Base-by-base conservation (phyloP, 2,888 invertebrate species). In the Leptura quadrifasciata region DNA sequence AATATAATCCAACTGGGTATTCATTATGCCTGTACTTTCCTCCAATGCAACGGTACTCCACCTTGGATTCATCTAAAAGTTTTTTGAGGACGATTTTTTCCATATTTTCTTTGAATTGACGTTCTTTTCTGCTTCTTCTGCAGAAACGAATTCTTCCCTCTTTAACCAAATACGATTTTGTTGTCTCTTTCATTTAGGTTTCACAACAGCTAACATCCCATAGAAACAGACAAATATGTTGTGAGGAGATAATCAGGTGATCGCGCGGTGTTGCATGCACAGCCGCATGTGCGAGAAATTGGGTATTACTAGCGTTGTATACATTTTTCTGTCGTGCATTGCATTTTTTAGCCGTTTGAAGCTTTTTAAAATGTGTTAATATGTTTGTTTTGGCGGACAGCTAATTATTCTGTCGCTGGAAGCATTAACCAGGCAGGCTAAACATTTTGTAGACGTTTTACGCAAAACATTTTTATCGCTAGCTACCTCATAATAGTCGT, bases 311-410 rank as follows among this genome's bases (percentile, higher is more conserved):
- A 8, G 47, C n/a, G 47, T 8, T 47, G 47, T 47, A 47, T 47
- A 47, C 47, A n/a, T 47, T 47, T 47, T 47, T 47, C 47, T 47
- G 47, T 47, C 2, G 47, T 47, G 47, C 47, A n/a, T 47, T 47
- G 47, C 47, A 2, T 47, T 47, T 47, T 47, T 47, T 47, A 47
- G 47, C 8, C 47, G 8, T 47, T 47, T 47, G 47, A 47, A 4
- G n/a, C 47, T 8, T 47, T 47, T 47, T 47, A 15, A 47, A 47
- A 4, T 47, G 47, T 47, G 47, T 47, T 47, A 12, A 15, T 47
- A 4, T n/a, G 2, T 47, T 47, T 47, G 24, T 47, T 47, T 47
- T n/a, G 47, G 47, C 47, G n/a, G 47, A 47, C 47, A 47, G 47
- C 47, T 47, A 8, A 47, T 8, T 8, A 47, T 47, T 47, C 47